Evolutionary conservation across 2,888 invertebrate genomes (phyloP).

Genomic region (Chironomus tentans): DNA sequence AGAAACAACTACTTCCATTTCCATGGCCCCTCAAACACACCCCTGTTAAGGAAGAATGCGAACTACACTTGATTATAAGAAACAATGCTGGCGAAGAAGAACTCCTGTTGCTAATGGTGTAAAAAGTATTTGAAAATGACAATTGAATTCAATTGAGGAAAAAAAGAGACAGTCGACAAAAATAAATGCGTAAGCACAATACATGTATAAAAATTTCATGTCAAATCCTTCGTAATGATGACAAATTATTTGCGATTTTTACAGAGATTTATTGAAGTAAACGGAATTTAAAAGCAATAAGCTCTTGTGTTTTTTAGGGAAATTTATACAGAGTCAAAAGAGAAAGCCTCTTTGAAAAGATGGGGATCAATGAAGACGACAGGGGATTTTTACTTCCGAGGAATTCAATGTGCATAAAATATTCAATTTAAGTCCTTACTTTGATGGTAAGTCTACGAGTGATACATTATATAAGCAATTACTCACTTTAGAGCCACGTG

Average conservation of each 20-base stretch:
- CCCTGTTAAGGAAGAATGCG: no score
- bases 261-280: background rate
- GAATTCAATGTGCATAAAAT: no score
- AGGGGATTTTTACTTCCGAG: no score
- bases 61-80: no score
- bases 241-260: background rate
- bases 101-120: background rate
- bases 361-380: no score
- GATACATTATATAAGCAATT: constrained; percentile 31
- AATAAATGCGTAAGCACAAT: background rate
- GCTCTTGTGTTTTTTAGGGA: background rate
- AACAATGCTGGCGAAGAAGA: background rate
- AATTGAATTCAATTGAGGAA: background rate
- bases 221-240: background rate
- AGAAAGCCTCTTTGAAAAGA: no score
- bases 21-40: no score
- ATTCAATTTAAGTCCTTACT: background rate
- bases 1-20: no score
- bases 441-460: no score
- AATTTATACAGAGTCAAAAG: background rate
- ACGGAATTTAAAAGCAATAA: background rate
- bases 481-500: constrained; percentile 52
- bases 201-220: background rate
- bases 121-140: background rate
- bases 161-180: background rate